Evolutionary conservation across 2,888 invertebrate species (phyloP), one percentile per base, ranked within the genome.

Genomic region (Phragmatobia fuliginosa): DNA sequence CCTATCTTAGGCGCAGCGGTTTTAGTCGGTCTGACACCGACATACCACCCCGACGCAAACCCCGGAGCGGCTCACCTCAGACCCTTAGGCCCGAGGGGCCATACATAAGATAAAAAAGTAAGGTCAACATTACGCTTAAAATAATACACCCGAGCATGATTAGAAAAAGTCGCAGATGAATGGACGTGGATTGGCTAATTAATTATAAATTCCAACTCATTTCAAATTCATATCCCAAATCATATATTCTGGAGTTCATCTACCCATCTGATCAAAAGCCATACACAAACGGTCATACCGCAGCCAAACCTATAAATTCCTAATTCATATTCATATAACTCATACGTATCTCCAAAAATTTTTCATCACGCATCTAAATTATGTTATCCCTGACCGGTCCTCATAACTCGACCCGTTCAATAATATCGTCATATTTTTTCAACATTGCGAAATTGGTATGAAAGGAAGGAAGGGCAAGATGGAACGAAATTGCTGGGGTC

Each of bases 371-470:
- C 71, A 74, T 76, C 79, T 76, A 83, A 86, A 89, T 88, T 87
- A 89, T 79, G 72, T 85, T 87, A 90, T 88, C 92, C 91, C 87
- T 92, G 93, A 92, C 94, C 94, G 84, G 86, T 84, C 85, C 84
- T 90, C 90, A 89, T 90, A 91, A 90, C 90, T 91, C 86, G 87
- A 85, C 85, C 89, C 87, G 84, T 89, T 89, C 92, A 94, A 94
- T 94, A 94, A 94, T 91, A 94, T 91, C 93, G 92, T 93, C 92
- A 94, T 94, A 94, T 94, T 94, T 94, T 77, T 92, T 90, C 91
- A 92, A 91, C 91, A 90, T 92, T 86, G 90, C 91, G 87, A 93
- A 92, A 94, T 93, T 92, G 92, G 91, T 90, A 93, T 91, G 90
- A 91, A 91, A 88, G 90, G 90, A 89, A 91, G 91, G 92, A 89